phyloP scores from a whole-genome alignment of 2,113 vertebrate species.

The Taxidea taxus region DNA sequence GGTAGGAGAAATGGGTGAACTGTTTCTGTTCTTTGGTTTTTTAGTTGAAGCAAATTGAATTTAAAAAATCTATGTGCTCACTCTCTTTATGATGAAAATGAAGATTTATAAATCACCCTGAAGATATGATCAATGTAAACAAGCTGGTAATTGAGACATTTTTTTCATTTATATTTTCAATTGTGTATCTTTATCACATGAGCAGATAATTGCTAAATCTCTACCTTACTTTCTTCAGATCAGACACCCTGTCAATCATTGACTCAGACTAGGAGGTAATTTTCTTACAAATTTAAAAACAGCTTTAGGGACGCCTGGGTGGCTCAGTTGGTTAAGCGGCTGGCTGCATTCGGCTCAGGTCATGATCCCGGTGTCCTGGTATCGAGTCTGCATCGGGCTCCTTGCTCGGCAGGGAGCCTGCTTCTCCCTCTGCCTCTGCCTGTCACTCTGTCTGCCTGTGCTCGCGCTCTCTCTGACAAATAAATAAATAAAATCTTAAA shows the following conservation, averaged over 20 bases:
- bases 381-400: no score
- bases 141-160: not conserved
- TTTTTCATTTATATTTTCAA: not conserved
- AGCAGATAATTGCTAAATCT: slow-evolving; percentile 14
- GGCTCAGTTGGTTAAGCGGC: no score
- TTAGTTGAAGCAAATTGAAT: not conserved
- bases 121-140: not conserved
- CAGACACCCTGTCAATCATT: not conserved
- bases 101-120: slow-evolving; percentile 21
- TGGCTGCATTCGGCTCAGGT: no score
- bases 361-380: no score
- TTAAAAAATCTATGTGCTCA: not conserved
- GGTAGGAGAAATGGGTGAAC: not conserved
- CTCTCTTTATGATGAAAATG: not conserved
- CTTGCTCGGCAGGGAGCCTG: no score
- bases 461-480: no score
- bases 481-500: no score
- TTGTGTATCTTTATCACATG: not conserved
- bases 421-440: no score
- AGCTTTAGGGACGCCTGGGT: not conserved
- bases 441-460: no score
- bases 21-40: not conserved
- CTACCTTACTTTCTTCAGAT: slow-evolving; percentile 4
- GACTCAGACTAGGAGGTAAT: not conserved
- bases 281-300: slow-evolving; percentile 44